A percentile compares a stretch with the other conserved stretches of the same genome.
Conservation (phyloP, 2,113 vertebrate species). For the Rhinoptilus africanus region DNA sequence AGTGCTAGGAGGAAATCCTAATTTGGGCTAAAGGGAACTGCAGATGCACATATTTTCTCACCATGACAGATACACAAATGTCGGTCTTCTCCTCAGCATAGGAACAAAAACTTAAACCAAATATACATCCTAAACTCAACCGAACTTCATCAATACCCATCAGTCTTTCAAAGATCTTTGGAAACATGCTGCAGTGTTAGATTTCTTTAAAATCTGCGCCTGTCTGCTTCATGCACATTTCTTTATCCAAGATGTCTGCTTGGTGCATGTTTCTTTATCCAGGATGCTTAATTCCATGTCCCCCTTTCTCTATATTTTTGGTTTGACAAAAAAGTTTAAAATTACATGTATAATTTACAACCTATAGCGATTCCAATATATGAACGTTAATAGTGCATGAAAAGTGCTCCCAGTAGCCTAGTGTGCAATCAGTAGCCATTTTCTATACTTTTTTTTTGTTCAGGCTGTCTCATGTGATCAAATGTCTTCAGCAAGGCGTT, state of each 20-base stretch:
- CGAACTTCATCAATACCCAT: neutral
- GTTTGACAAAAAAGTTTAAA: slow-evolving; percentile 65
- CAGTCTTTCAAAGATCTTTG: neutral
- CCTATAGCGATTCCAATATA: slow-evolving; percentile 29
- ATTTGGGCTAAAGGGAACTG: neutral
- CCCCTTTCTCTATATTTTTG: neutral
- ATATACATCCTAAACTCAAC: neutral
- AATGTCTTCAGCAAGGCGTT: too few relatives aligned
- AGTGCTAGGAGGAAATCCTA: neutral
- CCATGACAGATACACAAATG: neutral
- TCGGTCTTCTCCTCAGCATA: neutral
- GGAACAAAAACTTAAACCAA: neutral
- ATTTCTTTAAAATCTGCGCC: neutral
- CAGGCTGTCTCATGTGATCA: neutral
- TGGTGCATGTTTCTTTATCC: neutral
- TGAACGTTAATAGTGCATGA: slow-evolving; percentile 56
- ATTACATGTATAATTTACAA: slow-evolving; percentile 56
- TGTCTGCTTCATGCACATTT: neutral
- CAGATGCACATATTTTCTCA: neutral
- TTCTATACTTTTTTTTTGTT: slow-evolving; percentile 3
- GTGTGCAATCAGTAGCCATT: slow-evolving; percentile 2
- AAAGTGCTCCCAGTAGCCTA: slow-evolving; percentile 43
- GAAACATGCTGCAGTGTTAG: neutral
- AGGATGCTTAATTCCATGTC: slow-evolving; percentile 5
- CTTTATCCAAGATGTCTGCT: neutral